phyloP scores from a whole-genome alignment of 2,888 invertebrate species.

The Cremastinae sp. region DNA sequence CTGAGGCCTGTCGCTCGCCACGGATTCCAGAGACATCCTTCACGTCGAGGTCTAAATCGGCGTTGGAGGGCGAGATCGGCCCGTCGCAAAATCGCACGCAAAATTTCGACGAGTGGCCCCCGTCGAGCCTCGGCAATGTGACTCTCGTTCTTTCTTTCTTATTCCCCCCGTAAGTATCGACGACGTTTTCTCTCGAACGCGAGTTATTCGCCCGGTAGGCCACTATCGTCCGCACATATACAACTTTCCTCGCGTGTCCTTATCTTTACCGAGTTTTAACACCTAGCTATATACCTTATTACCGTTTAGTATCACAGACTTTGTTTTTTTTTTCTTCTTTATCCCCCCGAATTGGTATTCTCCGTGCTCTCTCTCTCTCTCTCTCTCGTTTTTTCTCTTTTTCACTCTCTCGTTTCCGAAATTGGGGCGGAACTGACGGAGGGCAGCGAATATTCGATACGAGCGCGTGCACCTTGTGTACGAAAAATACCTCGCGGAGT shows the following conservation, averaged over 20 bases:
- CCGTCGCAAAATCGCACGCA: too few relatives aligned
- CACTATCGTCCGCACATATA: constrained; percentile 60
- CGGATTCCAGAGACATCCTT: constrained; percentile 76
- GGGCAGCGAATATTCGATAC: constrained; percentile 54
- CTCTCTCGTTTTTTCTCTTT: constrained; percentile 22
- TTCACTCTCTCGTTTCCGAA: constrained; percentile 42
- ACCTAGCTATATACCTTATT: constrained; percentile 72
- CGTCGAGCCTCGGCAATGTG: constrained; percentile 23
- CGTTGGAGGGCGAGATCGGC: too few relatives aligned
- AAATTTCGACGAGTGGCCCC: constrained; percentile 37
- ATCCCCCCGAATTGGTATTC: constrained; percentile 49
- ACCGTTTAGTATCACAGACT: constrained; percentile 78
- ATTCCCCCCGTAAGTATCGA: too few relatives aligned
- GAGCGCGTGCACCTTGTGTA: constrained; percentile 37
- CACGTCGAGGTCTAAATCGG: too few relatives aligned
- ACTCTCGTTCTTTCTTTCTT: constrained; percentile 10
- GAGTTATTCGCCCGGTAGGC: constrained; percentile 59
- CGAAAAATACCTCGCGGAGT: constrained; percentile 42
- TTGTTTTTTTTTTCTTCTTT: constrained; percentile 65
- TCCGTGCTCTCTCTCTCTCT: constrained; percentile 30
- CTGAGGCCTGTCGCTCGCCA: constrained; percentile 75
- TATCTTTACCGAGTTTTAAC: constrained; percentile 69
- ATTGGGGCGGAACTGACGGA: constrained; percentile 61
- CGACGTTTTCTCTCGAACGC: constrained; percentile 28
- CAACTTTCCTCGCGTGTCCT: constrained; percentile 55